Evolutionary conservation across 2,888 invertebrate species (phyloP).

Genomic region (Seira ritae): DNA sequence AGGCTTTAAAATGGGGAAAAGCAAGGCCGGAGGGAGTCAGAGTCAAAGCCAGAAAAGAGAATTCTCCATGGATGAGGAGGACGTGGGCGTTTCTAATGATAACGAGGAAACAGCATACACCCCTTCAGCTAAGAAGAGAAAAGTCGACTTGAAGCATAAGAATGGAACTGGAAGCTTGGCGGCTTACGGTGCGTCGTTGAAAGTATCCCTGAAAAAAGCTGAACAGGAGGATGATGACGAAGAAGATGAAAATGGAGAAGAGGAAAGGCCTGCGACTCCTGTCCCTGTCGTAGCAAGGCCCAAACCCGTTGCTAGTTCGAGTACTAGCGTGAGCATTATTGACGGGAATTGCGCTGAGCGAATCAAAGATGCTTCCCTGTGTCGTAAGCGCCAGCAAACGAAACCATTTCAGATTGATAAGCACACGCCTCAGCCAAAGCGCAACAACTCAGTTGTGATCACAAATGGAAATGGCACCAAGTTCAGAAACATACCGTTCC

Average conservation of each 20-base stretch:
- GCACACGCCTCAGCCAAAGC: neutral
- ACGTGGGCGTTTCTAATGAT: slow-evolving; percentile 10
- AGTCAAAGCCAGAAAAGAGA: slow-evolving; percentile 17
- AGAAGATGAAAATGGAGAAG: neutral
- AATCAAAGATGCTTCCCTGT: slow-evolving; percentile 46
- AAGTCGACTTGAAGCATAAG: slow-evolving; percentile 8
- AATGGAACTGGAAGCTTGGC: slow-evolving; percentile 4
- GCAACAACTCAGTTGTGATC: slow-evolving; percentile 31
- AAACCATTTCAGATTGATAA: slow-evolving; percentile 45
- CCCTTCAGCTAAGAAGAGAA: slow-evolving; percentile 23
- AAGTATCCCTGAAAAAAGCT: neutral
- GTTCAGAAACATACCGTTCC: slow-evolving; percentile 48
- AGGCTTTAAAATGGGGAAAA: slow-evolving; percentile 2
- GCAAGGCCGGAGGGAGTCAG: neutral
- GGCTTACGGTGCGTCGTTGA: neutral
- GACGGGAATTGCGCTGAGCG: slow-evolving; percentile 56
- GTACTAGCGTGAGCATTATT: neutral
- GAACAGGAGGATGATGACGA: neutral
- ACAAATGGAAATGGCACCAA: slow-evolving; percentile 46
- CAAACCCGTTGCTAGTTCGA: no score
- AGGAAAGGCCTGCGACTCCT: neutral
- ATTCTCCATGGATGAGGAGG: slow-evolving; percentile 18
- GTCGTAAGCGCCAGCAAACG: slow-evolving; percentile 62
- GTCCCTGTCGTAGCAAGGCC: neutral
- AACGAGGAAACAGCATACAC: slow-evolving; percentile 27